Percentiles rank a stretch among this genome's conserved stretches.
phyloP scores from a whole-genome alignment of 2,888 invertebrate species.

The Sialis lutaria region DNA sequence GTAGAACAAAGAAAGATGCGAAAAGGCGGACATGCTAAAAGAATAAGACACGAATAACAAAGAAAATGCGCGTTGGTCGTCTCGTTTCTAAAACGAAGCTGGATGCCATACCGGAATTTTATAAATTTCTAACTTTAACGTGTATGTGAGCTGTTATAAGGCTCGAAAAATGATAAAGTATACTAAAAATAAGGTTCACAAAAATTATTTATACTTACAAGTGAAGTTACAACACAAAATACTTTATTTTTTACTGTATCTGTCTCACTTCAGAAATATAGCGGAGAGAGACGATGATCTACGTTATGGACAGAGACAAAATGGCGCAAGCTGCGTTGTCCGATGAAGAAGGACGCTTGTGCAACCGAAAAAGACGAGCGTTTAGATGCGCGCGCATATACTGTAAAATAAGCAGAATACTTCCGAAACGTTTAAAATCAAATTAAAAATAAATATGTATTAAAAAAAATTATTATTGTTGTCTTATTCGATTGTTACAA shows the following conservation, averaged over 20 bases:
- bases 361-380: conserved; percentile 1
- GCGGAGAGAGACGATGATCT: conserved; percentile 7
- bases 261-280: conserved; percentile 7
- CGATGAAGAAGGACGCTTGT: conserved; percentile 1
- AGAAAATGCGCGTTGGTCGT: conserved; percentile 5
- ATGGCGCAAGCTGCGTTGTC: conserved; percentile 5
- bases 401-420: not conserved
- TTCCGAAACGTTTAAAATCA: not conserved
- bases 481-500: not conserved
- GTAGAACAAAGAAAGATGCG: conserved; percentile 6
- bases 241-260: conserved; percentile 2
- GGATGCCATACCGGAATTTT: conserved; percentile 2
- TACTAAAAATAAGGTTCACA: not conserved
- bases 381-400: not conserved
- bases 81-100: conserved; percentile 4
- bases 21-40: conserved; percentile 5
- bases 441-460: not conserved
- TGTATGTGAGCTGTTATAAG: not conserved
- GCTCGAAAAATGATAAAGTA: not conserved
- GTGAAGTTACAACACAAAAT: not conserved
- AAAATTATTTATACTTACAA: not conserved
- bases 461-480: not conserved
- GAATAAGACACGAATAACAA: conserved; percentile 7
- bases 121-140: not conserved
- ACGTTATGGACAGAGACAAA: conserved; percentile 5